Conservation (phyloP, 2,797 vertebrate species). For the Furcifer pardalis region DNA sequence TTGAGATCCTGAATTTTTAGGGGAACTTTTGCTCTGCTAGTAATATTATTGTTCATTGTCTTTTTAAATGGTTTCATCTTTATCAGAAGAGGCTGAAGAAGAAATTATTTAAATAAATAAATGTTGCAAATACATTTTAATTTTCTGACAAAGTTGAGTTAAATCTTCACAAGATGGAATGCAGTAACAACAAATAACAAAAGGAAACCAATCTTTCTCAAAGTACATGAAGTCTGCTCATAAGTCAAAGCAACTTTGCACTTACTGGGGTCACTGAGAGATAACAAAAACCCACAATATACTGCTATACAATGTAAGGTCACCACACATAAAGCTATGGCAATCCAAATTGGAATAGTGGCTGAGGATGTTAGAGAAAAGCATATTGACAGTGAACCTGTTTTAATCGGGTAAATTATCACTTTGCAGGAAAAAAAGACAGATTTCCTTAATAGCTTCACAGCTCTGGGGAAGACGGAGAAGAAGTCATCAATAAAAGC, state of each 20-base stretch:
- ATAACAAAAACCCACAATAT: not conserved
- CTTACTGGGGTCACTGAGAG: not conserved
- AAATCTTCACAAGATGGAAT: not conserved
- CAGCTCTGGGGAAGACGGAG: conserved; percentile 58
- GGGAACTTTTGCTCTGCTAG: not conserved
- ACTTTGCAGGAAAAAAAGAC: conserved; percentile 62
- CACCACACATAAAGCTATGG: conserved; percentile 9
- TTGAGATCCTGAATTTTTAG: not conserved
- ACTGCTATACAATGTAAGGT: not conserved
- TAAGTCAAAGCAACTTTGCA: conserved; percentile 4
- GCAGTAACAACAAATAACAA: conserved; percentile 10
- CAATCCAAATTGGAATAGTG: conserved; percentile 7
- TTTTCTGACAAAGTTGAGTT: not conserved
- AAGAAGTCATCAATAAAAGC: conserved; percentile 73
- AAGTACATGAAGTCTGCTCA: not conserved
- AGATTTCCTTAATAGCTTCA: conserved; percentile 73
- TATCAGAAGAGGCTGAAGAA: too few relatives aligned
- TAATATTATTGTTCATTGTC: not conserved
- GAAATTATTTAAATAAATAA: not conserved
- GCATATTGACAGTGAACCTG: conserved; percentile 51
- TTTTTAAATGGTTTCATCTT: too few relatives aligned
- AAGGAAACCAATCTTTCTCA: conserved; percentile 24
- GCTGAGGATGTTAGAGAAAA: conserved; percentile 48
- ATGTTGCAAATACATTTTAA: not conserved
- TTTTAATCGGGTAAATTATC: conserved; percentile 72